Evolutionary conservation across 2,797 vertebrate species (phyloP).

Genomic region (Muscicapa striata): DNA sequence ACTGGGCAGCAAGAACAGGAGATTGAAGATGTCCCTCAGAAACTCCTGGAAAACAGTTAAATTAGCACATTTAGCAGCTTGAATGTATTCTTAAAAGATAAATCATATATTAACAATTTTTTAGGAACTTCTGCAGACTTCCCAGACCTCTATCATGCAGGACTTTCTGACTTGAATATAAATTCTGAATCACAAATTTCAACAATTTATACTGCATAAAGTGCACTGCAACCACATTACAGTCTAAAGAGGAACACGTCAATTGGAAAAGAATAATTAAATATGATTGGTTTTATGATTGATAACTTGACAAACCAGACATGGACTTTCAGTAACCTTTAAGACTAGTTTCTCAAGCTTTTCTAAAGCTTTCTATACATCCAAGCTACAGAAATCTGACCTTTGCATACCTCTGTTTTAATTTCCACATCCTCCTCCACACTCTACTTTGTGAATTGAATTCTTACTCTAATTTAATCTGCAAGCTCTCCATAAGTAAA

Average conservation of each 20-base stretch:
- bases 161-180: not conserved
- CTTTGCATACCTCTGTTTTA: not conserved
- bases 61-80: not conserved
- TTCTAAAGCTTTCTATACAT: not conserved
- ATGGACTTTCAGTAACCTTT: not conserved
- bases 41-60: conserved; percentile 85
- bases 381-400: not conserved
- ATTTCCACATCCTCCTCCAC: not conserved
- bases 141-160: not conserved
- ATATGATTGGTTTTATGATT: not conserved
- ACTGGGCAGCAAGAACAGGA: conserved; percentile 95
- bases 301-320: not conserved
- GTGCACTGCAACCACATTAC: not conserved
- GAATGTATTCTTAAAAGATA: not conserved
- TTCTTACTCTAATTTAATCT: not conserved
- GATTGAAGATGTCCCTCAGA: conserved; percentile 94
- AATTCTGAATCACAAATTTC: not conserved
- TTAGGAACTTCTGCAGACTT: not conserved
- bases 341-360: not conserved
- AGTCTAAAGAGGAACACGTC: not conserved
- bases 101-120: not conserved
- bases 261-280: not conserved
- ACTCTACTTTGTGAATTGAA: not conserved
- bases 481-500: not conserved
- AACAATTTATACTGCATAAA: not conserved